Base-by-base conservation (phyloP, 1,140 invertebrate species). In the Achroia grisella region DNA sequence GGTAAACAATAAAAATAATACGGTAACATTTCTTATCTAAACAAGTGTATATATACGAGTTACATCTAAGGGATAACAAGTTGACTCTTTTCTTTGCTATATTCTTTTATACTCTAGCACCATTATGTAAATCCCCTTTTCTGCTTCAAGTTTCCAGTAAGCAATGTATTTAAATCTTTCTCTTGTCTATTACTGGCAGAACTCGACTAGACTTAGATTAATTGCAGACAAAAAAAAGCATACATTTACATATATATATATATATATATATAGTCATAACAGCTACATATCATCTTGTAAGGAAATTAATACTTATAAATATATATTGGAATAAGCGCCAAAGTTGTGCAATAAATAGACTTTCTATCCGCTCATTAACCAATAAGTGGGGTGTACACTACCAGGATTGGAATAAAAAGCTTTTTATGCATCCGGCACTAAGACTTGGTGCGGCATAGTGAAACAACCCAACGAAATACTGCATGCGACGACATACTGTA, bases 321-420 rank as follows among this genome's bases (percentile, higher is more conserved):
- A n/a, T n/a, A n/a, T n/a, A n/a, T n/a, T n/a, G n/a, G n/a, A n/a
- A 14, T 32, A 40, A 48, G 10, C 13, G 23, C 9, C 30, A 31
- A 13, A 44, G 45, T 34, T 31, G 10, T 46, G 8, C 14, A 13
- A 52, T 56, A 63, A 60, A 63, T 47, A 37, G 62, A 60, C 76
- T 73, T 75, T 74, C 71, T 78, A 80, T 80, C 76, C 78, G 76
- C 69, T 78, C 62, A 71, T 80, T 83, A 80, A 42, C 61, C 60
- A 51, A 76, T 72, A 72, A 59, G 53, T 52, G 54, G 49, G 49
- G 48, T 59, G 66, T 73, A 63, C 62, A 46, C 53, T 74, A 71
- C 68, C 63, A 30, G 5, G 8, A 8, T 42, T 29, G 63, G 34
- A 43, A 58, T 70, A 82, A 80, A 82, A 82, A 82, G 66, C 63